A percentile compares a stretch with the other conserved stretches of the same genome.
Conservation (phyloP, 1,140 invertebrate genomes). For the Zaprionus kolodkinae region DNA sequence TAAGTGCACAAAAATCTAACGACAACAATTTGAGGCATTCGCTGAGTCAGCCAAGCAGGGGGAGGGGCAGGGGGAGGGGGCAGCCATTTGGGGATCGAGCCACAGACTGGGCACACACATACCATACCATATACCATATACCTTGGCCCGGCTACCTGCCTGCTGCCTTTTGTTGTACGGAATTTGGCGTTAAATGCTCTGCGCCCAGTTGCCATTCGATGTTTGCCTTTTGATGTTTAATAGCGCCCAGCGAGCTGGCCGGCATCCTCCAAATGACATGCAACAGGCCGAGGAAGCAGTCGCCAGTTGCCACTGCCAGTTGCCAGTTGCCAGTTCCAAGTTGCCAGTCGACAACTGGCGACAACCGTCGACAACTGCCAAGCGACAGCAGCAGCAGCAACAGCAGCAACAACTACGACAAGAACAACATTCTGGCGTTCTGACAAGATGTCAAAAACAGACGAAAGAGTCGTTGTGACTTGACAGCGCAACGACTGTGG, state of each 20-base stretch:
- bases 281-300: conserved; percentile 48
- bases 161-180: conserved; percentile 64
- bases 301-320: conserved; percentile 20
- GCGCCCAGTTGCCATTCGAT: conserved; percentile 72
- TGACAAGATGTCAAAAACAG: conserved; percentile 44
- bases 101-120: too few relatives aligned
- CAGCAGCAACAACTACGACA: conserved; percentile 7
- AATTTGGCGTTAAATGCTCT: conserved; percentile 80
- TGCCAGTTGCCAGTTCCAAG: conserved; percentile 19
- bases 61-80: not conserved
- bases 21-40: conserved; percentile 63
- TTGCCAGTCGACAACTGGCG: conserved; percentile 23
- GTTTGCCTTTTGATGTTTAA: conserved; percentile 76
- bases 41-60: conserved; percentile 20
- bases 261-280: conserved; percentile 55
- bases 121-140: too few relatives aligned
- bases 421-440: conserved; percentile 23
- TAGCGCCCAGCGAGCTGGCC: conserved; percentile 53
- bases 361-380: conserved; percentile 2
- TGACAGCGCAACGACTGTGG: not conserved
- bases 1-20: conserved; percentile 78
- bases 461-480: not conserved
- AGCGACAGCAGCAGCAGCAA: not conserved
- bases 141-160: conserved; percentile 34
- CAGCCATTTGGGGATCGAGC: not conserved